phyloP scores from a whole-genome alignment of 2,888 invertebrate genomes.

The Callimorpha dominula region DNA sequence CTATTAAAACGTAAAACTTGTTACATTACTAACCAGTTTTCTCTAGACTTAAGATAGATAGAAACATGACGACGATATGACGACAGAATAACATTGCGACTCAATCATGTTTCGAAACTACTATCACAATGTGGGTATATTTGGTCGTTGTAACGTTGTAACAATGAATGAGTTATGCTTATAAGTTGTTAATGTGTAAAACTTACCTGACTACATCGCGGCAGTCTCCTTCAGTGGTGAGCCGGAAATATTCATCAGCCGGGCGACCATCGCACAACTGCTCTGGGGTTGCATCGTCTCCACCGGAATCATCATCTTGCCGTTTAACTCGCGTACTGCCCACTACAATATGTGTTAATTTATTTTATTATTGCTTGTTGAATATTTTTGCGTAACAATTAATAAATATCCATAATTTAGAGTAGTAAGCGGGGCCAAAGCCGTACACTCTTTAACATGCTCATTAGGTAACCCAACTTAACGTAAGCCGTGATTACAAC shows the following conservation, averaged over 20 bases:
- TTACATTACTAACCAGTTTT: slow-evolving; percentile 56
- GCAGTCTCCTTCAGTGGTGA: slow-evolving; percentile 94
- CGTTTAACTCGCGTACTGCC: slow-evolving; percentile 86
- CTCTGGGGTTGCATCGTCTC: slow-evolving; percentile 90
- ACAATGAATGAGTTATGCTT: slow-evolving; percentile 33
- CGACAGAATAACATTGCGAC: slow-evolving; percentile 54
- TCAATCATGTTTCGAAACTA: slow-evolving; percentile 43
- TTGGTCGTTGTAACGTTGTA: slow-evolving; percentile 28
- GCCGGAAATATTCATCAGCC: slow-evolving; percentile 96
- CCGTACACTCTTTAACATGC: slow-evolving; percentile 48
- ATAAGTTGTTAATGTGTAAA: slow-evolving; percentile 31
- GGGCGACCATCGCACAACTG: slow-evolving; percentile 95
- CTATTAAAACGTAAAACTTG: slow-evolving; percentile 55
- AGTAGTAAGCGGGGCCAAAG: slow-evolving; percentile 27
- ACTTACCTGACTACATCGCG: slow-evolving; percentile 96
- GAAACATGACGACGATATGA: slow-evolving; percentile 57
- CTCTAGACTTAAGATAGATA: slow-evolving; percentile 55
- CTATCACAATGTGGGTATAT: slow-evolving; percentile 34
- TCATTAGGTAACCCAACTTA: slow-evolving; percentile 79
- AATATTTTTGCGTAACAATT: slow-evolving; percentile 13
- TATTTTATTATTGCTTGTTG: not conserved
- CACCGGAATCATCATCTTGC: slow-evolving; percentile 90
- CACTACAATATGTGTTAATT: slow-evolving; percentile 55
- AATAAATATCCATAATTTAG: slow-evolving; percentile 22
- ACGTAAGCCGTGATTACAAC: slow-evolving; percentile 81